Conservation (phyloP, 1,140 invertebrate genomes). For the Sitobion miscanthi region DNA sequence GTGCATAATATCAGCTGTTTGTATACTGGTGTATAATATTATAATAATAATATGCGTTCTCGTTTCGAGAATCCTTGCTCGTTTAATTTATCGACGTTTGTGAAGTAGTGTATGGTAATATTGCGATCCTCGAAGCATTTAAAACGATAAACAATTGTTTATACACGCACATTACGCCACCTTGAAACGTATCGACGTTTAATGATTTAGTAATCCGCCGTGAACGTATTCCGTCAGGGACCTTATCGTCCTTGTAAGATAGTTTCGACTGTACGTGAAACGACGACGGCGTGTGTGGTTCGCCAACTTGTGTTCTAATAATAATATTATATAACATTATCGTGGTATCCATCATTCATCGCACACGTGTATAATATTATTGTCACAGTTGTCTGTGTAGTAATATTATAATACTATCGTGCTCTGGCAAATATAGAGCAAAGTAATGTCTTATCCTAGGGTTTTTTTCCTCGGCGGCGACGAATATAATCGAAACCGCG, state of each 20-base stretch:
- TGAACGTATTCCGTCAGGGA: slow-evolving; percentile 6
- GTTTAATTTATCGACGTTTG: not conserved
- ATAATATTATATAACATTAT: not conserved
- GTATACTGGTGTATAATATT: not conserved
- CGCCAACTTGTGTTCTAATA: not conserved
- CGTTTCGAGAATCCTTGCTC: not conserved
- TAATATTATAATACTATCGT: too few species aligned
- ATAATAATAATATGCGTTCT: not conserved
- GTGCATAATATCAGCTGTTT: not conserved
- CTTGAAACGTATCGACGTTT: slow-evolving; percentile 15
- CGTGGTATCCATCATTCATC: not conserved
- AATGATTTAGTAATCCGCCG: slow-evolving; percentile 5
- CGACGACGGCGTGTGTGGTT: not conserved
- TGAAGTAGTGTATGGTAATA: not conserved
- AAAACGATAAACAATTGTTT: slow-evolving; percentile 17
- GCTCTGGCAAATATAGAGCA: not conserved
- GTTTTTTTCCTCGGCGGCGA: not conserved
- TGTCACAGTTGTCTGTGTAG: not conserved
- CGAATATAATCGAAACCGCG: not conserved
- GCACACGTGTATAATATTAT: not conserved
- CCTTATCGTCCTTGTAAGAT: slow-evolving; percentile 4
- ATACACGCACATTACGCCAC: slow-evolving; percentile 6
- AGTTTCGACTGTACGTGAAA: not conserved
- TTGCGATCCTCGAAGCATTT: not conserved
- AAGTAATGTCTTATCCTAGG: not conserved